A percentile compares a stretch with the other conserved stretches of the same genome.
phyloP scores from a whole-genome alignment of 2,797 vertebrate genomes.

The Crocodylus rhombifer region DNA sequence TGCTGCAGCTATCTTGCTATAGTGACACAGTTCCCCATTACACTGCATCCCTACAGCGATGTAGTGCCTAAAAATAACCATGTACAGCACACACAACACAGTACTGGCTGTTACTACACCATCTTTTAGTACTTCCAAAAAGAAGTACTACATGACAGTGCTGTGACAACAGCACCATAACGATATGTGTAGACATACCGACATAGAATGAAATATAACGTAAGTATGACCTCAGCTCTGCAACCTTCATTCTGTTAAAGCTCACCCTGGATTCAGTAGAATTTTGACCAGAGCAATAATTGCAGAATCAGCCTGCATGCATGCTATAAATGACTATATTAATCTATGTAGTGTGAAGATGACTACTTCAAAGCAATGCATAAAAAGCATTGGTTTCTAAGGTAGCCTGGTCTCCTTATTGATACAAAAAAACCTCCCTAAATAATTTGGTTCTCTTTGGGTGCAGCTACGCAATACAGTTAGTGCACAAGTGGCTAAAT shows the following conservation, averaged over 20 bases:
- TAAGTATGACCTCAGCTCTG: background rate
- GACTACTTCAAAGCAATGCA: rapidly evolving
- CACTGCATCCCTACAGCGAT: too few species aligned
- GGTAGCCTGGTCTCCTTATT: background rate
- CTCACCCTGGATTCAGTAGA: background rate
- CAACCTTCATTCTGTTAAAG: background rate
- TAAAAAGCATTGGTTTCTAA: background rate
- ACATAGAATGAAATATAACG: background rate
- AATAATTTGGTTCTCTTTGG: background rate
- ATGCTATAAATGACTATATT: background rate
- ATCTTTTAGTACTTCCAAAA: too few species aligned
- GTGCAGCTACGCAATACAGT: too few species aligned
- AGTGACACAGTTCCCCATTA: too few species aligned
- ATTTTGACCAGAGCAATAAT: background rate
- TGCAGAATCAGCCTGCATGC: background rate
- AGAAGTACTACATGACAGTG: too few species aligned
- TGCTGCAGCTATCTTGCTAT: too few species aligned
- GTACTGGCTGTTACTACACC: too few species aligned
- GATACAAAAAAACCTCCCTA: background rate
- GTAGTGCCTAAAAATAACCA: too few species aligned
- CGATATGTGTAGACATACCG: too few species aligned
- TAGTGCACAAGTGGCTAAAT: too few species aligned
- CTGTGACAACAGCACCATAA: too few species aligned
- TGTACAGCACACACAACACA: too few species aligned
- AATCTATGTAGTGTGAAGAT: background rate